Conservation (phyloP, 2,797 vertebrate species). For the Melanotaenia boesemani region DNA sequence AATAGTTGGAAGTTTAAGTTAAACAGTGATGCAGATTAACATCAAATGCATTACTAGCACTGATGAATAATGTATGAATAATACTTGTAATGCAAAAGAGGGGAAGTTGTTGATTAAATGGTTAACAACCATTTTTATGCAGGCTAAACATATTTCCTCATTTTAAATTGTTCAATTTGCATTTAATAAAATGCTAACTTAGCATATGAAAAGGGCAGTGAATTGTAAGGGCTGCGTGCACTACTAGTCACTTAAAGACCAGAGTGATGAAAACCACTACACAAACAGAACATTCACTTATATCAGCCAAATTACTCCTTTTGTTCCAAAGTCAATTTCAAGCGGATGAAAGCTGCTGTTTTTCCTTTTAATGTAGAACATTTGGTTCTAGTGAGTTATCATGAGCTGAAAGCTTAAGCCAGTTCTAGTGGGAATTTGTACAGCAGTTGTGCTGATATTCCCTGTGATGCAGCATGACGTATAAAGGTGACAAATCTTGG, state of each 20-base stretch:
- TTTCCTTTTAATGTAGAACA: conserved; percentile 39
- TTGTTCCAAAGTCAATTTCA: conserved; percentile 46
- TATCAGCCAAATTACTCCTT: conserved; percentile 60
- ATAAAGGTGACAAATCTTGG: conserved; percentile 37
- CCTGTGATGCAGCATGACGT: conserved; percentile 66
- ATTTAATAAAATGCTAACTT: conserved; percentile 73
- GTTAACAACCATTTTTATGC: conserved; percentile 66
- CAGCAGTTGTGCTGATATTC: conserved; percentile 39
- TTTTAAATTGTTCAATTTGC: conserved; percentile 69
- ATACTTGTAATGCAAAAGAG: conserved; percentile 43
- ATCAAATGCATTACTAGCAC: conserved; percentile 62
- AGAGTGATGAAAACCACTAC: conserved; percentile 60
- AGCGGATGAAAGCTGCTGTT: conserved; percentile 29
- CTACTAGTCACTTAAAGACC: conserved; percentile 47
- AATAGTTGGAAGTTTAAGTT: conserved; percentile 54
- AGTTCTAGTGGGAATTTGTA: conserved; percentile 41
- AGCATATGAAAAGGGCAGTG: conserved; percentile 68
- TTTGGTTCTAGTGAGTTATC: conserved; percentile 35
- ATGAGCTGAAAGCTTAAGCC: conserved; percentile 37
- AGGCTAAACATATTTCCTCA: conserved; percentile 63
- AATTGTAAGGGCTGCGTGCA: conserved; percentile 30
- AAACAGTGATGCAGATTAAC: conserved; percentile 56
- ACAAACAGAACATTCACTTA: conserved; percentile 63
- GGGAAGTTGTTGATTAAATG: conserved; percentile 64
- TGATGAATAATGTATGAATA: conserved; percentile 65